phyloP scores from a whole-genome alignment of 2,888 invertebrate species.

The Drosophila demipolita region DNA sequence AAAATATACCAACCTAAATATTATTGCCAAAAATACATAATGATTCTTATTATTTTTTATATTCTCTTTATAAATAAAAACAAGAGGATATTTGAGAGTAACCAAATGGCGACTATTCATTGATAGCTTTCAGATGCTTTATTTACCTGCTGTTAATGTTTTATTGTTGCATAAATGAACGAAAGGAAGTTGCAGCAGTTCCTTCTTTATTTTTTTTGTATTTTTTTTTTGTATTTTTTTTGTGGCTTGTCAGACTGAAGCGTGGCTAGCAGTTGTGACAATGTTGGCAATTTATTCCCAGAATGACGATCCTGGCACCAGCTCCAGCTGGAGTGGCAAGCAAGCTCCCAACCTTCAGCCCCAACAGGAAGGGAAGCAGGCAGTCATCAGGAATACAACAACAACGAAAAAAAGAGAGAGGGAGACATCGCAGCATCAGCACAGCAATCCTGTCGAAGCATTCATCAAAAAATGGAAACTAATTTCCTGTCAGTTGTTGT shows the following conservation, averaged over 20 bases:
- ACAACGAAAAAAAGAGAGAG: slow-evolving; percentile 26
- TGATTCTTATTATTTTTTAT: not conserved
- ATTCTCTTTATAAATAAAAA: not conserved
- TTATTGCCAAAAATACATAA: not conserved
- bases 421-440: slow-evolving; percentile 60
- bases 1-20: not conserved
- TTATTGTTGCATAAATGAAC: slow-evolving; percentile 72
- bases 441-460: slow-evolving; percentile 83
- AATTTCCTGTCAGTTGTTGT: slow-evolving; percentile 85
- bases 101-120: slow-evolving; percentile 26
- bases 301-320: slow-evolving; percentile 71
- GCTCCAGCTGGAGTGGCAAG: slow-evolving; percentile 16
- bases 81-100: slow-evolving; percentile 39
- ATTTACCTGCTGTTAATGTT: slow-evolving; percentile 75
- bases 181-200: slow-evolving; percentile 74
- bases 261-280: slow-evolving; percentile 82
- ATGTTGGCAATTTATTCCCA: slow-evolving; percentile 76
- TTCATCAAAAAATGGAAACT: slow-evolving; percentile 85
- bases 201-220: slow-evolving; percentile 21
- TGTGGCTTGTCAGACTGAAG: slow-evolving; percentile 63
- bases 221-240: slow-evolving; percentile 23
- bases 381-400: slow-evolving; percentile 30
- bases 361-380: slow-evolving; percentile 48
- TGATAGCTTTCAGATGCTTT: slow-evolving; percentile 54
- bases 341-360: slow-evolving; percentile 33